These are phyloP conservation scores for Amphipyra berbera DNA, from an alignment of 2,888 invertebrate species.

Conservation along the genomic window DNA sequence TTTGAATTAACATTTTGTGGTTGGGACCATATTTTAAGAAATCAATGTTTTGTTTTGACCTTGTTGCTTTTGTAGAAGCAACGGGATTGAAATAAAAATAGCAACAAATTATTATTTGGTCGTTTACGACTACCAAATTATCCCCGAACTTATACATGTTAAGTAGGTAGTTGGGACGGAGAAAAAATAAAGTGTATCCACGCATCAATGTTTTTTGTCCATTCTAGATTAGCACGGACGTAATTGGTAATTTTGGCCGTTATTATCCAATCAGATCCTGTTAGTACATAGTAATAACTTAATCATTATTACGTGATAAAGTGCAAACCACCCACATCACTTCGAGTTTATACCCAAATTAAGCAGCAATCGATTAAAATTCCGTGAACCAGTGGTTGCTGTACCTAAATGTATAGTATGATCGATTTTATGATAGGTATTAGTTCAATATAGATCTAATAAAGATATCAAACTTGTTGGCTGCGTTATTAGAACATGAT, in stretches of 20 bases:
- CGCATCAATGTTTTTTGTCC: constrained; percentile 5
- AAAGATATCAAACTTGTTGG: constrained; percentile 79
- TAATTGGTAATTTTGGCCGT: constrained; percentile 35
- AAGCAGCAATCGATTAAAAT: constrained; percentile 56
- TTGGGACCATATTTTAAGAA: neutral
- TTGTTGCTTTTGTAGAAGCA: too few species aligned
- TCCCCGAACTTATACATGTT: neutral
- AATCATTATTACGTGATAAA: constrained; percentile 53
- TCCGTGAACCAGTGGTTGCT: constrained; percentile 52
- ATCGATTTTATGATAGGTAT: constrained; percentile 60
- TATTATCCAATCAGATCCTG: constrained; percentile 53
- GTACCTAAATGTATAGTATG: constrained; percentile 59
- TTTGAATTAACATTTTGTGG: neutral
- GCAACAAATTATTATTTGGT: neutral
- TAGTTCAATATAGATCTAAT: constrained; percentile 78
- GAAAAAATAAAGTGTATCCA: neutral
- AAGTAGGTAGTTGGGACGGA: neutral
- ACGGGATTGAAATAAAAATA: too few species aligned
- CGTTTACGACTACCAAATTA: neutral
- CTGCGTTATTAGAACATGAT: constrained; percentile 77
- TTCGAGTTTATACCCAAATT: constrained; percentile 39
- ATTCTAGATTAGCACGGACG: constrained; percentile 20
- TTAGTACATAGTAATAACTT: constrained; percentile 44
- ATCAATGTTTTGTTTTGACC: too few species aligned
- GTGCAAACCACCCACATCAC: constrained; percentile 40